Evolutionary conservation across 2,888 invertebrate species (phyloP).

Genomic region (Sicus ferrugineus): DNA sequence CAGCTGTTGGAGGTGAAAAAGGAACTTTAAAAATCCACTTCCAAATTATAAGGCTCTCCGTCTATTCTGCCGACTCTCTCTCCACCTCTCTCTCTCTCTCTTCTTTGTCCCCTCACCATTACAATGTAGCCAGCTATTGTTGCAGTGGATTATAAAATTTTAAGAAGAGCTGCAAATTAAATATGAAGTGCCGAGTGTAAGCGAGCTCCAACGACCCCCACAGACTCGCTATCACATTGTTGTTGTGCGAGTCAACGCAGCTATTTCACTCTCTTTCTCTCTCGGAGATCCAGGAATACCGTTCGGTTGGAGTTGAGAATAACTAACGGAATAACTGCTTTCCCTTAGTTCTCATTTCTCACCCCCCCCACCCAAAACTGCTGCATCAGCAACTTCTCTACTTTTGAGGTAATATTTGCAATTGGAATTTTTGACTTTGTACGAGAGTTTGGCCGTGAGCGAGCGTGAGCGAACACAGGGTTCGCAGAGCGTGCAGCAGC

Average conservation of each 20-base stretch:
- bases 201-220: background rate
- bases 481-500: background rate
- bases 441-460: too few species aligned
- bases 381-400: slow-evolving; percentile 2
- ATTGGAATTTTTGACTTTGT: slow-evolving; percentile 15
- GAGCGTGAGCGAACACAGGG: too few species aligned
- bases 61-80: too few species aligned
- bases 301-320: too few species aligned
- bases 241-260: background rate
- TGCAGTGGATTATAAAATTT: background rate
- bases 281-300: too few species aligned
- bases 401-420: slow-evolving; percentile 22
- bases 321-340: too few species aligned
- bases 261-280: too few species aligned
- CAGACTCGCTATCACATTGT: background rate
- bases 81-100: background rate
- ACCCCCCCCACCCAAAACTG: background rate
- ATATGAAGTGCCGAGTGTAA: slow-evolving; percentile 27
- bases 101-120: background rate
- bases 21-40: too few species aligned
- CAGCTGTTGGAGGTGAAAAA: too few species aligned
- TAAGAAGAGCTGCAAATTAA: slow-evolving; percentile 26
- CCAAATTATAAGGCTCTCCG: background rate
- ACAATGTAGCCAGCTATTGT: background rate
- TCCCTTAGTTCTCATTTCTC: background rate